These are phyloP conservation scores for Crenuchus spilurus DNA, from an alignment of 2,797 vertebrate species.

Conservation along the genomic window DNA sequence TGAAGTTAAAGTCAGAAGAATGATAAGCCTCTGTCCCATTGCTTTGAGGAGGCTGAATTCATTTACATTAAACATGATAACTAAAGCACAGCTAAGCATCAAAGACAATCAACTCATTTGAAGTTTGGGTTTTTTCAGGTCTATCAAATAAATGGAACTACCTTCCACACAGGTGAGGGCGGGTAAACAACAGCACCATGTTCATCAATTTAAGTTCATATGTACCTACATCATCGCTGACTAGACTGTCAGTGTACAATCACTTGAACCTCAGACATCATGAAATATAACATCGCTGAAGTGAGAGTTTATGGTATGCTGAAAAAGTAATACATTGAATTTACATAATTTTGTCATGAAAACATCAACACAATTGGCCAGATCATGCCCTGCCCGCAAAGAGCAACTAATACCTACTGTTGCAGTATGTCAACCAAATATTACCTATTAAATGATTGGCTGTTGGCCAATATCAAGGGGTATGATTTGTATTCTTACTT, in stretches of 20 bases:
- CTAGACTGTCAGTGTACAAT: background rate
- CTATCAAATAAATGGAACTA: constrained; percentile 38
- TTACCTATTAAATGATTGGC: too few species aligned
- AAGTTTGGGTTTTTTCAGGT: constrained; percentile 29
- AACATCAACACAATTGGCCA: too few species aligned
- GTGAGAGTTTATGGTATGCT: too few species aligned
- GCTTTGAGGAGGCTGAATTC: constrained; percentile 40
- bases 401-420: too few species aligned
- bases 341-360: too few species aligned
- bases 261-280: too few species aligned
- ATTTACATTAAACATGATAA: constrained; percentile 46
- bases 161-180: constrained; percentile 10
- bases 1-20: constrained; percentile 26
- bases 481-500: too few species aligned
- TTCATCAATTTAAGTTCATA: constrained; percentile 21
- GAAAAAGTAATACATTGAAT: too few species aligned
- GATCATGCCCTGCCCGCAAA: too few species aligned
- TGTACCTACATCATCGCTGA: background rate
- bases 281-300: too few species aligned
- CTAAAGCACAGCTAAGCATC: constrained; percentile 36
- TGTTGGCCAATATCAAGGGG: too few species aligned
- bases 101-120: constrained; percentile 43
- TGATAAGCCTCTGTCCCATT: constrained; percentile 33
- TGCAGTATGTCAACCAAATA: too few species aligned
- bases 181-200: background rate